Evolutionary conservation across 2,797 vertebrate species (phyloP), one percentile per base, ranked within the genome.

Genomic region (Zalophus californianus): DNA sequence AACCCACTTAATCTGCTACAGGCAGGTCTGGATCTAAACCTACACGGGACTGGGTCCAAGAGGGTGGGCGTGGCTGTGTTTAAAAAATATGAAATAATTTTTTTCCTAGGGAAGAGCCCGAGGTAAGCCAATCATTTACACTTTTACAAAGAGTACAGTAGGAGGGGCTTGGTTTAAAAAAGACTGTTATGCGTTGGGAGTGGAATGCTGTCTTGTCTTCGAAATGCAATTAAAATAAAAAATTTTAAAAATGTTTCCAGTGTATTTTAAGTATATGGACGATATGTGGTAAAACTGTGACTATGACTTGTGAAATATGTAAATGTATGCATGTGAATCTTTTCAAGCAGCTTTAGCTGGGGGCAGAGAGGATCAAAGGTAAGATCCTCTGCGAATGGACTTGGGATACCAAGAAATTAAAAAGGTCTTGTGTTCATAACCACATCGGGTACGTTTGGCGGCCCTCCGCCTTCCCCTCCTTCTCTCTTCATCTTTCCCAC

Each of bases 81-180:
- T 54, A 48, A 52, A 90, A 96, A 96, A 92, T 38, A 62, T 73
- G 87, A 95, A 87, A 78, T 95, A 3, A 50, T 93, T 89, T 94
- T 86, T 92, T 58, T 50, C 44, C 95, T 78, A 96, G 95, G 56
- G 44, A 96, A 73, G 72, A 96, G 84, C 72, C 95, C 0, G 87
- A 98, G 97, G 97, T 98, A 98, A 98, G 98, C 96, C 90, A 95
- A 91, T 82, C 93, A 66, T 62, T 97, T 86, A 35, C 62, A 10
- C 78, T 62, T 95, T 85, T 78, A 44, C 70, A 20, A 12, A 56
- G 35, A 70, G 20, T 12, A 18, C 35, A 62, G 94, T n/a, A 96
- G 96, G 80, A 97, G 84, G 96, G 92, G 62, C 87, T 89, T 93
- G 80, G 18, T 50, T 90, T 54, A 14, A 73, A 79, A 95, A 95